Evolutionary conservation across 2,888 invertebrate species (phyloP).

Genomic region (Hyposoter didymator): DNA sequence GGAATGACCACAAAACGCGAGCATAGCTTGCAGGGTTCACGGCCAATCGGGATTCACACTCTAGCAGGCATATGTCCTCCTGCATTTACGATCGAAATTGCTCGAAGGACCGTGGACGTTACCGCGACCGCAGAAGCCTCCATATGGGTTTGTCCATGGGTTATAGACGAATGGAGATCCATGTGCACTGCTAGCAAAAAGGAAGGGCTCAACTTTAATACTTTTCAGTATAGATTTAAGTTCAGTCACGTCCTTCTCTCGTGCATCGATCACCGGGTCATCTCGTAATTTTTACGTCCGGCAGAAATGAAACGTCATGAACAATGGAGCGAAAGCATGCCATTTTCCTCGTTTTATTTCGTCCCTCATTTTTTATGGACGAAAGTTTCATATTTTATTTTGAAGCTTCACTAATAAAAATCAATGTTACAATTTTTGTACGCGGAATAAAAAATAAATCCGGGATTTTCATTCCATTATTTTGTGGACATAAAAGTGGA

Average conservation of each 20-base stretch:
- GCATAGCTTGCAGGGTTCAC: constrained; percentile 44
- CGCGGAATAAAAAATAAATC: too few relatives aligned
- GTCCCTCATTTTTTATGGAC: background rate
- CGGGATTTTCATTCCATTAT: background rate
- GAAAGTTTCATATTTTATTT: background rate
- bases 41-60: constrained; percentile 54
- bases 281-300: background rate
- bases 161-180: background rate
- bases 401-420: too few relatives aligned
- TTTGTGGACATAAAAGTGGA: too few relatives aligned
- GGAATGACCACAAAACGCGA: constrained; percentile 29
- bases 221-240: background rate
- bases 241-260: background rate
- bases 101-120: constrained; percentile 33
- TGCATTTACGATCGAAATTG: constrained; percentile 57
- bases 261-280: background rate
- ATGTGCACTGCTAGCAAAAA: background rate
- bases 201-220: background rate
- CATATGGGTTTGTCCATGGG: constrained; percentile 13
- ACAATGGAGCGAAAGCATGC: background rate
- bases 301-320: background rate
- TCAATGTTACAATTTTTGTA: too few relatives aligned
- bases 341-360: background rate
- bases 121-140: constrained; percentile 45
- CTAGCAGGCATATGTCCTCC: constrained; percentile 25